Percentiles rank a stretch among this genome's conserved stretches.
Conservation (phyloP, 2,888 invertebrate species). For the Metacarcinus magister region DNA sequence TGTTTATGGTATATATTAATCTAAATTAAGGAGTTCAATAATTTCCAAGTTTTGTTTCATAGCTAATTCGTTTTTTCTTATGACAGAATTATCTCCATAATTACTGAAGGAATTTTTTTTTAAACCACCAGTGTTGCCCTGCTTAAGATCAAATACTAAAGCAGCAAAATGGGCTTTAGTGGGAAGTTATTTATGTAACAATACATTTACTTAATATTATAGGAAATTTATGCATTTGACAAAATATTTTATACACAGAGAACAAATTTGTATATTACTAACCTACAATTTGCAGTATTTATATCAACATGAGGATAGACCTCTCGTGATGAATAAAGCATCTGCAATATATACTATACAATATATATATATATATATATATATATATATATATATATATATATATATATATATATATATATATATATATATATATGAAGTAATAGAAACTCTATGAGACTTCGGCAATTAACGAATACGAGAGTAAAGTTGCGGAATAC, state of each 20-base stretch:
- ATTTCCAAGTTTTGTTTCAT: not conserved
- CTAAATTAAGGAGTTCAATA: not conserved
- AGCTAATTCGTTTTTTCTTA: not conserved
- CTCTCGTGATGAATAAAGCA: not conserved
- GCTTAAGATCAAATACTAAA: not conserved
- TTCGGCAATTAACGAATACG: no score
- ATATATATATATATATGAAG: slow-evolving; percentile 42
- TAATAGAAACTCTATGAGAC: not conserved
- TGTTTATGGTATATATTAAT: no score
- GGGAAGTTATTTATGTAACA: not conserved
- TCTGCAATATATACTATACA: not conserved
- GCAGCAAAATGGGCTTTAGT: not conserved
- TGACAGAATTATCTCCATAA: not conserved
- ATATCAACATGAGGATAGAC: not conserved
- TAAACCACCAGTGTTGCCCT: not conserved
- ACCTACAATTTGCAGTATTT: not conserved
- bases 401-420: not conserved
- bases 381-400: not conserved
- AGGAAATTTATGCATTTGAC: slow-evolving; percentile 17
- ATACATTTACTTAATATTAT: not conserved
- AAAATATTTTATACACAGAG: slow-evolving; percentile 2
- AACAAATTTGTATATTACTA: not conserved
- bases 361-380: no score
- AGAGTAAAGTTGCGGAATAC: no score
- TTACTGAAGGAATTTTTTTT: not conserved